Percentiles rank a stretch among this genome's conserved stretches.
Conservation (phyloP, 2,888 invertebrate species). For the Drosophila yooni region DNA sequence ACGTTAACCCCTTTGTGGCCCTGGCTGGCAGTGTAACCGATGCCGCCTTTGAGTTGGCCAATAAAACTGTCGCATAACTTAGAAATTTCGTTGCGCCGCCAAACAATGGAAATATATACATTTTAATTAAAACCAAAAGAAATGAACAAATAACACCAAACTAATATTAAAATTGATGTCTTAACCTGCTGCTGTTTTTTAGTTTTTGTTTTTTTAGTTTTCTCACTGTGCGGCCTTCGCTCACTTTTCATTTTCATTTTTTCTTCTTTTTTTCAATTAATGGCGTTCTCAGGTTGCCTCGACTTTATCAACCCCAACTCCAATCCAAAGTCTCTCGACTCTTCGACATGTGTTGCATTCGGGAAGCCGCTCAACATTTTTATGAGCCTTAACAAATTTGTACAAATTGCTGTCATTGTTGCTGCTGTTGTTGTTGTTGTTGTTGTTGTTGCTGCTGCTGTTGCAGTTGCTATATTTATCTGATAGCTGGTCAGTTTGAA, state of each 20-base stretch:
- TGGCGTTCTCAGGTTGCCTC: conserved; percentile 57
- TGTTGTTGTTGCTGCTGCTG: background rate
- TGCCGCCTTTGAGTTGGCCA: conserved; percentile 51
- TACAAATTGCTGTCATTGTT: conserved; percentile 63
- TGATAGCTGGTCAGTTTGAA: conserved; percentile 34
- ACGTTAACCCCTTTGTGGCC: conserved; percentile 76
- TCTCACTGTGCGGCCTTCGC: conserved; percentile 32
- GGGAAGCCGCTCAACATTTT: conserved; percentile 61
- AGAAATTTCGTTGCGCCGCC: conserved; percentile 65
- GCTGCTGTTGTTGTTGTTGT: conserved; percentile 6
- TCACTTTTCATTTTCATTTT: conserved; percentile 28
- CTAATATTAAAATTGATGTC: conserved; percentile 38
- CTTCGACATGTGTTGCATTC: conserved; percentile 65
- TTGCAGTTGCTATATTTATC: conserved; percentile 27
- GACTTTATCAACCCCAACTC: background rate
- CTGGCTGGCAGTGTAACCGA: conserved; percentile 35
- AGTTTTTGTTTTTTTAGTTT: conserved; percentile 10
- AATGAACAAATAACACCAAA: background rate
- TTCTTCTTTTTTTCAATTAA: conserved; percentile 56
- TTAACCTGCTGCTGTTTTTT: conserved; percentile 57
- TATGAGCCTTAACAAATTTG: conserved; percentile 77
- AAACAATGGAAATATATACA: conserved; percentile 64
- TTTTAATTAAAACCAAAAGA: conserved; percentile 55
- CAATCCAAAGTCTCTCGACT: background rate
- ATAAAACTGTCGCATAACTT: conserved; percentile 80